These are phyloP conservation scores for Crocidura indochinensis DNA, from an alignment of 2,797 vertebrate genomes.

Conservation along the genomic window DNA sequence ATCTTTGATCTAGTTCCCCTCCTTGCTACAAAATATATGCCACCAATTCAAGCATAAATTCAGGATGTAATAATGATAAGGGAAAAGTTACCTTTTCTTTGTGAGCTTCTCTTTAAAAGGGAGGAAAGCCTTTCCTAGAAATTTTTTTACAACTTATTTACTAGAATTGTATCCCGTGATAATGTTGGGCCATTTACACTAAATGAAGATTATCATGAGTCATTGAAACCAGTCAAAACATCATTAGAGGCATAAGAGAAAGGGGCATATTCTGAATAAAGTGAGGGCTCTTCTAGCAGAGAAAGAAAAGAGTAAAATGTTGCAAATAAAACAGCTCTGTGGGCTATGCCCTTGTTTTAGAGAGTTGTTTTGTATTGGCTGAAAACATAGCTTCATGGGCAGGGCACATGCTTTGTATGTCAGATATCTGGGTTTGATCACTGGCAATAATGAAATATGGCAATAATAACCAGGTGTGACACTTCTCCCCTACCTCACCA, in stretches of 20 bases:
- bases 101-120: constrained; percentile 34
- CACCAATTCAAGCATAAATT: not conserved
- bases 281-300: not conserved
- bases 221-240: not conserved
- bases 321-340: constrained; percentile 6
- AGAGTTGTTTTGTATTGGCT: not conserved
- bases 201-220: not conserved
- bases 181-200: not conserved
- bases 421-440: no score
- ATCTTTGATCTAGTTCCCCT: not conserved
- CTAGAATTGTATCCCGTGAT: not conserved
- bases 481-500: no score
- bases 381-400: no score
- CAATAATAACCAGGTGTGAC: no score
- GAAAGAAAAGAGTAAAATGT: not conserved
- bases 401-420: no score
- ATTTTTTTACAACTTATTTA: constrained; percentile 1
- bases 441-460: no score
- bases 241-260: not conserved
- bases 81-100: not conserved
- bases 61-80: not conserved
- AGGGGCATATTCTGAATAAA: not conserved
- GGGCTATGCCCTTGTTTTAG: not conserved
- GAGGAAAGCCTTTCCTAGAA: constrained; percentile 45
- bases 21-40: constrained; percentile 16